A percentile compares a stretch with the other conserved stretches of the same genome.
phyloP scores from a whole-genome alignment of 2,888 invertebrate species.

The Sminthurinus aureus region DNA sequence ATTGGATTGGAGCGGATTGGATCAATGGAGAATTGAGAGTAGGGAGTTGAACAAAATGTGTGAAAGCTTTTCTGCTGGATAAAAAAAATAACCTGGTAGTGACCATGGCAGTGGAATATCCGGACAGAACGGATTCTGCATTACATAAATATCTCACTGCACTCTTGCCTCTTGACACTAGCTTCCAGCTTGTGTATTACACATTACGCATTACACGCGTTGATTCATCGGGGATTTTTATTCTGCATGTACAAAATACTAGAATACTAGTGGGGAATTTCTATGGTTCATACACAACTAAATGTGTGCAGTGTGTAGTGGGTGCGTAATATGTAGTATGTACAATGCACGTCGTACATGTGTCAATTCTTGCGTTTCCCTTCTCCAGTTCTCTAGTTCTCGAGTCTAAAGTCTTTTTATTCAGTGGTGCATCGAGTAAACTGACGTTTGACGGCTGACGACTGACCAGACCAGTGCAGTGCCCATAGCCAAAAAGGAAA shows the following conservation, averaged over 20 bases:
- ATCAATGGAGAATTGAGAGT: too few relatives aligned
- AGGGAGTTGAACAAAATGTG: too few relatives aligned
- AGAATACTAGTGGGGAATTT: background rate
- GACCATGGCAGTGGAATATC: background rate
- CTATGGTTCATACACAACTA: background rate
- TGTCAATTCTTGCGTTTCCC: background rate
- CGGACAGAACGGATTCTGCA: background rate
- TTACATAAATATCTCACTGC: background rate
- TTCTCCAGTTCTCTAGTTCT: background rate
- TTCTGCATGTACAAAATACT: background rate
- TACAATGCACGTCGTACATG: too few relatives aligned
- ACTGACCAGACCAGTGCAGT: background rate
- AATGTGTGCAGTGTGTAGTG: background rate
- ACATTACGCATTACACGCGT: slow-evolving; percentile 5
- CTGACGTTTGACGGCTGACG: background rate
- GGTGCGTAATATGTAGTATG: too few relatives aligned
- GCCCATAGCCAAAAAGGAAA: too few relatives aligned
- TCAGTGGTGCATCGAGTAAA: background rate
- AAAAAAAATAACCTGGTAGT: background rate
- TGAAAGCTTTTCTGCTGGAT: too few relatives aligned
- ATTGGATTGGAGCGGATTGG: too few relatives aligned
- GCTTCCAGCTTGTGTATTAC: background rate
- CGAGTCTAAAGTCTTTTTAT: background rate
- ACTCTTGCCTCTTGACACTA: slow-evolving; percentile 1
- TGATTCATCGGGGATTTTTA: background rate